Base-by-base conservation (phyloP, 2,888 invertebrate genomes). In the Ectemnius cavifrons region DNA sequence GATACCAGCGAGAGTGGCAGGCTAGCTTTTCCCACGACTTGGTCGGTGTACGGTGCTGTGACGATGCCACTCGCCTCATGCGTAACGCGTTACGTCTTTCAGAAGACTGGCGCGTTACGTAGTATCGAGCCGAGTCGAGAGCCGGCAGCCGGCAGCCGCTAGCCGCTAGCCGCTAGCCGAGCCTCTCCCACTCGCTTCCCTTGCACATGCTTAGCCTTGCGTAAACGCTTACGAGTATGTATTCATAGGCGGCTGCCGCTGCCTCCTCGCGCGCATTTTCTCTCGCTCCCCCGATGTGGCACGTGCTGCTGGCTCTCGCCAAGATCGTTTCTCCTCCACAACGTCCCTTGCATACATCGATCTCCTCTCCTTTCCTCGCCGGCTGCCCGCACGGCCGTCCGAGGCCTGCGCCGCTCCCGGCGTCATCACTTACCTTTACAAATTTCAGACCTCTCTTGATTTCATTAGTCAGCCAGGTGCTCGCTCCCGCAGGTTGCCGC, bases 21-120 rank as follows among this genome's bases (percentile, higher is more conserved):
- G 6, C 37, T 11, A 37, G 37, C 37, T 37, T 37, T 37, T 37
- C 37, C 37, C 37, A 37, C 37, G 37, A 37, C 23, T 23, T 23
- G 23, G 2, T 23, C 23, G 23, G 23, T 23, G 37, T 11, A 11
- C 5, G 37, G 11, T 11, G 37, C 6, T 6, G 37, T 37, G 37
- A 37, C 37, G 37, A 37, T 8, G 37, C 37, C 37, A 8, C 0
- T 37, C 37, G 37, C 8, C 37, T 37, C 37, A 67, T 59, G 72
- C 75, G 72, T 75, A 75, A 78, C 67, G 75, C 70, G 72, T 78
- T 75, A 78, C 71, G 72, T 75, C 69, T 61, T 75, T 52, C 1
- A 11, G 37, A 37, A 8, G 11, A 37, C 37, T 37, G 37, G 64
- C 69, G 70, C 73, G 72, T 69, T 74, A 67, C 77, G 66, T 71